A percentile compares a stretch with the other conserved stretches of the same genome.
Evolutionary conservation across 2,113 vertebrate genomes (phyloP).

Genomic region (Myotis davidii): DNA sequence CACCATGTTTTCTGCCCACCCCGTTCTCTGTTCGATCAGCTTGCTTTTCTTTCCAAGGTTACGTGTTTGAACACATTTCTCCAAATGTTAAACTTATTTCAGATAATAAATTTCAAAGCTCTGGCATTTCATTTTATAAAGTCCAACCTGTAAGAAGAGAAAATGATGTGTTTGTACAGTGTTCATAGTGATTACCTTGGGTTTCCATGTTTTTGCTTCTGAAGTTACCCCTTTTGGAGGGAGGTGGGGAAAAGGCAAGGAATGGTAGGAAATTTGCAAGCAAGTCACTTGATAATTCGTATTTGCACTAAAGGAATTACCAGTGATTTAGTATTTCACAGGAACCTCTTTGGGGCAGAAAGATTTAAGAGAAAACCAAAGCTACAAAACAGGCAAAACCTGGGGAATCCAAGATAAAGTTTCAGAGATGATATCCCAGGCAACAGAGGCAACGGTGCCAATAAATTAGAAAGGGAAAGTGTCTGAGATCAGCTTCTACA

Average conservation of each 20-base stretch:
- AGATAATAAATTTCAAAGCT: constrained; percentile 84
- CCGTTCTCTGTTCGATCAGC: constrained; percentile 69
- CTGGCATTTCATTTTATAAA: constrained; percentile 78
- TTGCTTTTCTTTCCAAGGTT: constrained; percentile 76
- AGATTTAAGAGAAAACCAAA: constrained; percentile 15
- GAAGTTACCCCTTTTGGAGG: neutral
- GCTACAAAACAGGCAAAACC: constrained; percentile 51
- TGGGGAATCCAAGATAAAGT: constrained; percentile 48
- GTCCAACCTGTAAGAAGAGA: constrained; percentile 66
- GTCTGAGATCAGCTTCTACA: constrained; percentile 63
- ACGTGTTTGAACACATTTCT: constrained; percentile 76
- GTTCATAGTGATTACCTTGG: constrained; percentile 16
- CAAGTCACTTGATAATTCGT: constrained; percentile 40
- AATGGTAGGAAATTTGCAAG: constrained; percentile 32
- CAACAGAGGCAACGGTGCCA: constrained; percentile 46
- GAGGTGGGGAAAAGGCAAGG: neutral
- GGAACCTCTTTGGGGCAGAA: constrained; percentile 2
- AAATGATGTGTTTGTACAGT: constrained; percentile 47
- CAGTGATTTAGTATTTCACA: neutral
- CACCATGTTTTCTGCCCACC: constrained; percentile 45
- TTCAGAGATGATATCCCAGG: constrained; percentile 47
- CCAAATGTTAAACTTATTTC: constrained; percentile 80
- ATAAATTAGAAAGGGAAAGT: constrained; percentile 61
- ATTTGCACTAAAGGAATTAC: constrained; percentile 19
- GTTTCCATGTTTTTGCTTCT: constrained; percentile 44